Conservation (phyloP, 2,113 vertebrate genomes). For the Perca schrenkii region DNA sequence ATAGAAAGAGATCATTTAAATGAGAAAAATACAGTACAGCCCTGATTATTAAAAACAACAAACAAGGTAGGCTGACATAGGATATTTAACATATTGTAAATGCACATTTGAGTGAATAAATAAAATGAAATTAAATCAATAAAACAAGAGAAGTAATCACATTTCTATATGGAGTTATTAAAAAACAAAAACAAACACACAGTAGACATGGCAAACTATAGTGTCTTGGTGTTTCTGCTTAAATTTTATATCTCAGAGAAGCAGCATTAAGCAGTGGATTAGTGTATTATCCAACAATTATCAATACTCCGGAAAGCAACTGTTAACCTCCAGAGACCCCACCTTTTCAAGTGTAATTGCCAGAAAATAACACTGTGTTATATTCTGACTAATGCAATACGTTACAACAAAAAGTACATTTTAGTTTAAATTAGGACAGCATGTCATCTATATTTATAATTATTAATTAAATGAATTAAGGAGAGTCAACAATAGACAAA, state of each 20-base stretch:
- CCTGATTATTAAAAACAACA: background rate
- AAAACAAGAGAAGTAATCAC: background rate
- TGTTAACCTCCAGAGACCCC: background rate
- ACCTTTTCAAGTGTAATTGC: background rate
- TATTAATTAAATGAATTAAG: too few species aligned
- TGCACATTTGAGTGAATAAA: background rate
- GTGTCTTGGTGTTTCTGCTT: background rate
- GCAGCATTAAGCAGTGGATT: background rate
- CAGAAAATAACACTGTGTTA: background rate
- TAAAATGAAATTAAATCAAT: background rate
- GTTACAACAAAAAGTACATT: background rate
- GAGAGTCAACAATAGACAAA: background rate
- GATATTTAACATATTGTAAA: slow-evolving; percentile 3
- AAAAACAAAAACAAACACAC: background rate
- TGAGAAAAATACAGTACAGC: background rate
- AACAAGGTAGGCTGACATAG: background rate
- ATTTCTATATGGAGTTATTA: background rate
- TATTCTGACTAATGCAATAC: background rate
- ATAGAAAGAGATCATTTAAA: background rate
- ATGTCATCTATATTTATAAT: background rate
- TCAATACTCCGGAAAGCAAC: background rate
- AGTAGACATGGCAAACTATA: background rate
- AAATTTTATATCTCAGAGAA: background rate
- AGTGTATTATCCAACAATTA: background rate
- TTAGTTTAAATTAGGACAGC: background rate